Percentiles rank a stretch among this genome's conserved stretches.
Evolutionary conservation across 2,797 vertebrate genomes (phyloP).

Genomic region (Tadarida brasiliensis): DNA sequence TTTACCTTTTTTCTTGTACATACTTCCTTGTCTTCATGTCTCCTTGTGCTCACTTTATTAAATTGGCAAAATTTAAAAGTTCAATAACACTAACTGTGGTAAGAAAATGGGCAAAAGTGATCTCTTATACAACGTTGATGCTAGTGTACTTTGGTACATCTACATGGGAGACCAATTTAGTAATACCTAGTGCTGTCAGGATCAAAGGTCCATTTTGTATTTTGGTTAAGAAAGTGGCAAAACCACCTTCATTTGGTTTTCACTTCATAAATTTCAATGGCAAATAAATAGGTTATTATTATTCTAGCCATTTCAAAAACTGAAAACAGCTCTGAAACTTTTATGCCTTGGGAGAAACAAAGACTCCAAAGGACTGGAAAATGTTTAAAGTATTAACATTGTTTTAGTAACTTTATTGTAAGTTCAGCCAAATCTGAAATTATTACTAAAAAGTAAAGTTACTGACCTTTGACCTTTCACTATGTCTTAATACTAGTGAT

Average conservation of each 20-base stretch:
- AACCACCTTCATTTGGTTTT: constrained; percentile 8
- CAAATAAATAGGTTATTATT: background rate
- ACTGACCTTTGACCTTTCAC: background rate
- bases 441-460: background rate
- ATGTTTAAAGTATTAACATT: background rate
- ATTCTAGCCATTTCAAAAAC: background rate
- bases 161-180: background rate
- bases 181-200: background rate
- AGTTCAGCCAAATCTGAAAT: background rate
- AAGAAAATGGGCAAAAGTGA: background rate
- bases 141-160: background rate
- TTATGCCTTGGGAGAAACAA: background rate
- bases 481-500: background rate
- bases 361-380: background rate
- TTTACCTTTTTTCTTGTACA: background rate
- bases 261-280: background rate
- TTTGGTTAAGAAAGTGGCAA: constrained; percentile 11
- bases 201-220: background rate
- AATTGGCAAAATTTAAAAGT: background rate
- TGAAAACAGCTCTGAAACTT: background rate
- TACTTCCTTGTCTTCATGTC: background rate
- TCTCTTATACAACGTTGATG: background rate
- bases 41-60: background rate
- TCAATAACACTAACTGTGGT: background rate
- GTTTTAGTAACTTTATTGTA: background rate